Evolutionary conservation across 2,888 invertebrate genomes (phyloP).

Genomic region (Papilio demoleus): DNA sequence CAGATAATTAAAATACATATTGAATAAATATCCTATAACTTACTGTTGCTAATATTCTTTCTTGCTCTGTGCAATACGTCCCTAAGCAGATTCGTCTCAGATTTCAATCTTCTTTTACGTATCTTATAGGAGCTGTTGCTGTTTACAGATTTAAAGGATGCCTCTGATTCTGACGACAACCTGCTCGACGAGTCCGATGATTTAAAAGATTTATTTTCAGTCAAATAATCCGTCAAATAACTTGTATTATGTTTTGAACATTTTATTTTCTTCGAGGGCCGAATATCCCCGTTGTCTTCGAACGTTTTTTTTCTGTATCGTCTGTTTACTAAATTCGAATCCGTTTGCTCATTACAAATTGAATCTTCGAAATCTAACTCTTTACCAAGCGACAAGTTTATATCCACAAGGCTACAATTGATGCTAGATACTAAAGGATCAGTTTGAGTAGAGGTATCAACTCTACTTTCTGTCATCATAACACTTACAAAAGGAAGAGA

Average conservation of each 20-base stretch:
- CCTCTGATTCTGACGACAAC: conserved; percentile 66
- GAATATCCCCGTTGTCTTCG: conserved; percentile 57
- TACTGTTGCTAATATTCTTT: conserved; percentile 54
- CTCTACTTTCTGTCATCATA: conserved; percentile 61
- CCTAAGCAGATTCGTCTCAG: conserved; percentile 68
- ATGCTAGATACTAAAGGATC: conserved; percentile 56
- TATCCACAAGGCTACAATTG: conserved; percentile 55
- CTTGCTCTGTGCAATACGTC: conserved; percentile 68
- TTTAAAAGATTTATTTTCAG: conserved; percentile 52
- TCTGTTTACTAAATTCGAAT: conserved; percentile 58
- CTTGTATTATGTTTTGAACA: conserved; percentile 61
- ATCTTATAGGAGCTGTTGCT: conserved; percentile 71
- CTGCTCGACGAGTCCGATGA: conserved; percentile 54
- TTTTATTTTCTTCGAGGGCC: conserved; percentile 69
- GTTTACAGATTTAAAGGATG: conserved; percentile 72
- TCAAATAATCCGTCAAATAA: conserved; percentile 54
- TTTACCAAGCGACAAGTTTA: conserved; percentile 65
- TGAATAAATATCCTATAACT: conserved; percentile 38
- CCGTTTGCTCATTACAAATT: conserved; percentile 59
- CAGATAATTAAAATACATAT: too few species aligned
- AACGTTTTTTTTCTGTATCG: conserved; percentile 63
- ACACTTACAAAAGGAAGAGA: conserved; percentile 68
- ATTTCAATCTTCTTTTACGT: conserved; percentile 68
- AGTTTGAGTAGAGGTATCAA: conserved; percentile 64
- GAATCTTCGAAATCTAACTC: conserved; percentile 60